Conservation (phyloP, 1,140 invertebrate species). For the Heliconius melpomene region DNA sequence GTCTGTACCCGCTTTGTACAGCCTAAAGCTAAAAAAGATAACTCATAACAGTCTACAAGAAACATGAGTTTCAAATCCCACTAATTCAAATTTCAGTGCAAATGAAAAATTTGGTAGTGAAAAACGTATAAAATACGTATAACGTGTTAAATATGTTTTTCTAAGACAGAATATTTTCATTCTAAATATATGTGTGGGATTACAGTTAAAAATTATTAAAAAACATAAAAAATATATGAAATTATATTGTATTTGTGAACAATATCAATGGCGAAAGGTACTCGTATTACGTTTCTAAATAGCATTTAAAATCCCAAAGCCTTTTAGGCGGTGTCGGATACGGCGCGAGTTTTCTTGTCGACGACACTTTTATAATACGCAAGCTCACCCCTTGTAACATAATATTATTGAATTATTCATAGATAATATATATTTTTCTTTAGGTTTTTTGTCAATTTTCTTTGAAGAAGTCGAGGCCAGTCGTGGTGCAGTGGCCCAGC, state of each 20-base stretch:
- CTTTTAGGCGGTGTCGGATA: not conserved
- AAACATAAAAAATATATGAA: no score
- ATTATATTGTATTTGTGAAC: not conserved
- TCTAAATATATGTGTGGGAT: no score
- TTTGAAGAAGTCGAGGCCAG: not conserved
- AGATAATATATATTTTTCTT: not conserved
- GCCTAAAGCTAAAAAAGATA: no score
- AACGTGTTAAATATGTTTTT: not conserved
- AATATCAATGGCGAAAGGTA: not conserved
- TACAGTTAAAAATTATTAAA: no score
- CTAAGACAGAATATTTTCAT: not conserved
- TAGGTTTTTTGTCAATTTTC: not conserved
- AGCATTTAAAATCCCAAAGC: not conserved
- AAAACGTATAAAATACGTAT: no score
- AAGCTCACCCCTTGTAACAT: conserved; percentile 1
- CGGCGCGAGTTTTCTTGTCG: not conserved
- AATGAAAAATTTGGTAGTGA: no score
- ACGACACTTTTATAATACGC: conserved; percentile 2
- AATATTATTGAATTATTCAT: conserved; percentile 15
- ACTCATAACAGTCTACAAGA: no score
- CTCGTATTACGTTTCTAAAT: not conserved
- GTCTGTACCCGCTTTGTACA: no score
- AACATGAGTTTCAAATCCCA: no score
- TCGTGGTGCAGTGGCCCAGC: not conserved
- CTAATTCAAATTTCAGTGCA: no score